Evolutionary conservation across 2,797 vertebrate genomes (phyloP), one percentile per base, ranked within the genome.

Genomic region (Macroramphosus scolopax): DNA sequence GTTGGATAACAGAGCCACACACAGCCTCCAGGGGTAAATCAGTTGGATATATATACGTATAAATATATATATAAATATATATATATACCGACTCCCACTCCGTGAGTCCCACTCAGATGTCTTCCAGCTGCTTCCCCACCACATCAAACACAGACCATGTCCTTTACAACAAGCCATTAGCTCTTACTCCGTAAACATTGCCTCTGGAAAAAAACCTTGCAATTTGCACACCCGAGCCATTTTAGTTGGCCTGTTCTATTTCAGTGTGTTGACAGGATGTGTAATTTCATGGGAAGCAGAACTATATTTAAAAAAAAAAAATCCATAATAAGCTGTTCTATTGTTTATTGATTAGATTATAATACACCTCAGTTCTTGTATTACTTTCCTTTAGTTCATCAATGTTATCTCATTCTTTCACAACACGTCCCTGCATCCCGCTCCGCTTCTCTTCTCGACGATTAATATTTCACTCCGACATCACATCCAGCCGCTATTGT

Each of bases 121-220:
- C 38, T 79, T 64, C 77, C 83, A 87, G 79, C 75, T 87, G 83
- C 46, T 26, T 15, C 30, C 16, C 42, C 2, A 0, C 72, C 63
- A 73, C 77, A 73, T 80, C 76, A 86, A 74, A 75, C 54, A 52
- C 44, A 38, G 63, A 22, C 32, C 47, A 48, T 17, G 30, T 75
- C 61, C 48, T 36, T 35, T 64, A 62, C 81, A 78, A 69, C 54
- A 77, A 66, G 37, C 64, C 57, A 66, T 63, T 70, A 63, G 36
- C 66, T 73, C 43, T 37, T 17, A 63, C 65, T 70, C 43, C 61
- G 51, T 75, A 73, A 84, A 76, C 75, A 78, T 40, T 26, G 51
- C 17, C 22, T 17, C n/a, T 15, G 14, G 30, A 40, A 33, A 42
- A 33, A 51, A 50, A 13, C 22, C 34, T 25, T 24, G n/a, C n/a